Evolutionary conservation across 1,140 invertebrate species (phyloP), one percentile per base, ranked within the genome.

Genomic region (Drosophila ogumai): DNA sequence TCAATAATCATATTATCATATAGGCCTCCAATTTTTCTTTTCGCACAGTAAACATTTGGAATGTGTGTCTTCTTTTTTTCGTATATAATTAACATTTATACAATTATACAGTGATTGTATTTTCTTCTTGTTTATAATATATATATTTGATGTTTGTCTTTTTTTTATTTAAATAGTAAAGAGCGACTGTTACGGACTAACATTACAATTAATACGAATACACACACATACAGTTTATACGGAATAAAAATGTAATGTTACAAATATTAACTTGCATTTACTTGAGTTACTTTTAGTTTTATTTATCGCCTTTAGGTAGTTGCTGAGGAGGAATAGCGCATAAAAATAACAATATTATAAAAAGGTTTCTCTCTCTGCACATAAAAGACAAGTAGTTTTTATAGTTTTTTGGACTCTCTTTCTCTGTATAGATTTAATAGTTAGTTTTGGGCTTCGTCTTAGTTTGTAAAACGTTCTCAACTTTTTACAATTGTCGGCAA

Each of bases 321-420:
- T 58, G 65, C 47, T 61, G 59, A 66, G 59, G 72, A 77, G 73
- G 65, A 81, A 90, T 81, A 81, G 82, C 77, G 85, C 80, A 87
- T 88, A 87, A 76, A 84, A 90, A 90, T 88, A 90, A 87, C 84
- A 87, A 80, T 54, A 54, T 88, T 84, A 87, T 87, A 86, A 90
- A 88, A 87, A 86, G 65, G 61, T 87, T 57, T 47, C 44, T 47
- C 44, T 47, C 47, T 78, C 61, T 76, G 61, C 64, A 72, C 50
- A 71, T 84, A 82, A 75, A 59, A 79, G 69, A 74, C 50, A 36
- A 78, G 59, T 73, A 76, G 63, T 46, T 66, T 50, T 63, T 49
- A 25, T 46, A 9, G 44, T 49, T 19, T 25, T 15, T 34, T 32
- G 28, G 60, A 73, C 44, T 69, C 44, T 79, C 61, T 40, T 6